phyloP scores from a whole-genome alignment of 2,113 vertebrate species.

The Micronycteris hirsuta region DNA sequence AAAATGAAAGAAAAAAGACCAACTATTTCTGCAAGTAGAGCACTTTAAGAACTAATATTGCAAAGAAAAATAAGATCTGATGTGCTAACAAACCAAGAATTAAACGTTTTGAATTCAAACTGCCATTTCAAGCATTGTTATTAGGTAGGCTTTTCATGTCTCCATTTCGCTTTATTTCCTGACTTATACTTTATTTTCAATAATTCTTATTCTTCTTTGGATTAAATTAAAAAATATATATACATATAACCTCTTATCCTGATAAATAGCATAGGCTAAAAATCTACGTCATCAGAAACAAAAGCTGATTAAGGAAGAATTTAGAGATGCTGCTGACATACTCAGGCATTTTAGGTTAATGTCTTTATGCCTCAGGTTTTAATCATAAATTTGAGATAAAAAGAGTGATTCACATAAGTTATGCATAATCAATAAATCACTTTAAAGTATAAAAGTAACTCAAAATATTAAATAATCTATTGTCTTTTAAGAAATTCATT shows the following conservation, averaged over 20 bases:
- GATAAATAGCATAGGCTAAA: background rate
- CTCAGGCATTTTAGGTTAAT: background rate
- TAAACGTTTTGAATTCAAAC: constrained; percentile 21
- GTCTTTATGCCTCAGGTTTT: background rate
- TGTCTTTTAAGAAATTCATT: constrained; percentile 9
- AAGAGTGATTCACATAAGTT: constrained; percentile 4
- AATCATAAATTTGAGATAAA: constrained; percentile 10
- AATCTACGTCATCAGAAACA: background rate
- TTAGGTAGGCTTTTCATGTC: background rate
- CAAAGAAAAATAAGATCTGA: constrained; percentile 4
- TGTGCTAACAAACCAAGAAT: constrained; percentile 3
- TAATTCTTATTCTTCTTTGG: constrained; percentile 4
- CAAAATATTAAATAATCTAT: background rate
- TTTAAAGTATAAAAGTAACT: constrained; percentile 33
- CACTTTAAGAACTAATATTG: background rate
- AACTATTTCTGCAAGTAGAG: constrained; percentile 22
- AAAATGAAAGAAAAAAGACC: background rate
- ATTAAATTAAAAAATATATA: background rate
- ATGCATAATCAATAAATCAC: background rate
- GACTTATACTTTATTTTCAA: constrained; percentile 35
- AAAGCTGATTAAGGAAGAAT: background rate
- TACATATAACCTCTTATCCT: background rate
- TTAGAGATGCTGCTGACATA: background rate
- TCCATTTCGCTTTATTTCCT: constrained; percentile 23
- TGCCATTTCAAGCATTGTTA: background rate